Base-by-base conservation (phyloP, 2,797 vertebrate species). In the Micromesistius poutassou region DNA sequence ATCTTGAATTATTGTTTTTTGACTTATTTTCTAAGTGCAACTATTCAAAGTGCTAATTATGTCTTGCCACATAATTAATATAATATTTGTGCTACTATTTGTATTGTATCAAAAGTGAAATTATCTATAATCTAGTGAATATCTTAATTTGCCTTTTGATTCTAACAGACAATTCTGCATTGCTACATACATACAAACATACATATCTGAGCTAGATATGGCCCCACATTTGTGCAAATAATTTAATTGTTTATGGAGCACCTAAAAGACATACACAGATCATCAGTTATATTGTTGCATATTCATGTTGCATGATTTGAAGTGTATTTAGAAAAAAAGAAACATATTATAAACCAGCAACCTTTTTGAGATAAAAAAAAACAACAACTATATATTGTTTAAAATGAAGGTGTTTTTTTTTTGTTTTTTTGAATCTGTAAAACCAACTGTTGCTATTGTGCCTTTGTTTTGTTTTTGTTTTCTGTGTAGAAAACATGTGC, bases 361-460 rank as follows among this genome's bases (percentile, higher is more conserved):
- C 2, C 0, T 35, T 79, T 77, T 78, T 70, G 50, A 82, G 77
- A 75, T 68, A 66, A 22, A 79, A 82, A 81, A 75, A 1, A 55
- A 76, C 66, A 81, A 75, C 1, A 55, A 76, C 66, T 72, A 66
- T 30, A 28, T 73, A 76, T 22, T 77, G 38, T 46, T 16, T 31
- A 30, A 72, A 74, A 76, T 77, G 82, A 83, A 77, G 83, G 74
- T 72, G 81, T 87, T 77, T 71, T 75, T 40, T 40, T 40, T 40
- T 9, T 40, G 2, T 40, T 40, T 40, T n/a, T n/a, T n/a, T n/a
- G n/a, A n/a, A 70, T 83, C 62, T 77, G 74, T 77, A 38, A 75
- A 28, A 62, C 40, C 72, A 86, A 38, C 80, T 85, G 75, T 86
- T 86, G 82, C 80, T 85, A 66, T 38, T 81, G 86, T 89, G 87